These are phyloP conservation scores for Regulus satrapa DNA, from an alignment of 2,113 vertebrate species.

Conservation along the genomic window DNA sequence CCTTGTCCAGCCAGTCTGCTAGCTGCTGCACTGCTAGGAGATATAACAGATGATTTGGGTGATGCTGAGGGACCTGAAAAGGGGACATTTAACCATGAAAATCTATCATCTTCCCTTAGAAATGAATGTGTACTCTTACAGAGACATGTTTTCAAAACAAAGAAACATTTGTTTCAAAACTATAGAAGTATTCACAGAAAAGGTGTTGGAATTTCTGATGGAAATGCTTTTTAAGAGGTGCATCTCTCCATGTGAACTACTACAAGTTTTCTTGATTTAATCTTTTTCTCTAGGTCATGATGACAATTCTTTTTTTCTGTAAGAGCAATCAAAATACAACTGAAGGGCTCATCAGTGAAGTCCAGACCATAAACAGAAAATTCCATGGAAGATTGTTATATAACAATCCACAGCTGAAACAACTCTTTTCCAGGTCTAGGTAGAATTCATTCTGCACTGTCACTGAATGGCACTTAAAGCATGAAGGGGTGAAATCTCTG, in stretches of 20 bases:
- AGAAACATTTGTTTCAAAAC: background rate
- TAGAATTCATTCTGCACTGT: background rate
- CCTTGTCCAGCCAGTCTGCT: conserved; percentile 85
- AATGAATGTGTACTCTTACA: background rate
- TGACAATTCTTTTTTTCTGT: background rate
- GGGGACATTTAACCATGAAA: conserved; percentile 69
- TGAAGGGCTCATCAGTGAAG: background rate
- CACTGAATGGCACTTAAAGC: background rate
- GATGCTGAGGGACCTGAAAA: conserved; percentile 87
- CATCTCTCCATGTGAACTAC: background rate
- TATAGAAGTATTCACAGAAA: background rate
- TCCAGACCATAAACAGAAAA: background rate
- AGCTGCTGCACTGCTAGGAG: conserved; percentile 87
- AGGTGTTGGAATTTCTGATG: background rate
- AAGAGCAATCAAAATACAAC: background rate
- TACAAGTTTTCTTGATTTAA: background rate
- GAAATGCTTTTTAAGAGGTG: background rate
- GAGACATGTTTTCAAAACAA: background rate
- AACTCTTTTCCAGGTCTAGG: background rate
- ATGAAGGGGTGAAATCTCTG: background rate
- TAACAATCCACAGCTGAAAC: background rate
- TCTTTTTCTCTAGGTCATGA: background rate
- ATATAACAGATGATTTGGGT: conserved; percentile 82
- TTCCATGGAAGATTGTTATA: background rate
- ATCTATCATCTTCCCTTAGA: conserved; percentile 17